Evolutionary conservation across 2,797 vertebrate species (phyloP).

Genomic region (Ispidina picta): DNA sequence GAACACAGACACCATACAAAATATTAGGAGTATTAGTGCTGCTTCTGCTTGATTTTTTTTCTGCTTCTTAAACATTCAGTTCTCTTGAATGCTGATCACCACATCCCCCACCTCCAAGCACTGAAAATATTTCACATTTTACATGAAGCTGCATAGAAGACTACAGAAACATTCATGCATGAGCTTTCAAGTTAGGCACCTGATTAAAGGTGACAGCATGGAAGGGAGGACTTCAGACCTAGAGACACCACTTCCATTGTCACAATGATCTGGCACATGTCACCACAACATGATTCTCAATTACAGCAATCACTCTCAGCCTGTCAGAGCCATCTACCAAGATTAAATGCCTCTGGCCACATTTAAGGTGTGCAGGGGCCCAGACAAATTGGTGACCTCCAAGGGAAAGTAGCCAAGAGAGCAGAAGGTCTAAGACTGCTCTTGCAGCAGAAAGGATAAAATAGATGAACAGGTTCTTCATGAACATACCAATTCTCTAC

Average conservation of each 20-base stretch:
- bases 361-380: not conserved
- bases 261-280: fast-evolving
- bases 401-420: not conserved
- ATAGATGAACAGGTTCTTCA: not conserved
- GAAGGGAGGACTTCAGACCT: not conserved
- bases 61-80: not conserved
- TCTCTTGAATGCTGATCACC: not conserved
- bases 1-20: not conserved
- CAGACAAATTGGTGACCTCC: not conserved
- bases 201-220: not conserved
- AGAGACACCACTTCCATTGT: not conserved
- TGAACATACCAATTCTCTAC: fast-evolving
- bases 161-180: not conserved
- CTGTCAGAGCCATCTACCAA: not conserved
- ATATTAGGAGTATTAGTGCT: not conserved
- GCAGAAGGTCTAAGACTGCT: not conserved
- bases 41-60: not conserved
- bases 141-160: not conserved
- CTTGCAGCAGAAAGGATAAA: not conserved
- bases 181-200: not conserved
- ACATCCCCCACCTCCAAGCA: not conserved
- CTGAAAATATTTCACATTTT: not conserved
- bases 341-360: not conserved
- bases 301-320: not conserved
- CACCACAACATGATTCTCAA: not conserved